phyloP scores from a whole-genome alignment of 2,888 invertebrate species.

The Oscheius sp. region DNA sequence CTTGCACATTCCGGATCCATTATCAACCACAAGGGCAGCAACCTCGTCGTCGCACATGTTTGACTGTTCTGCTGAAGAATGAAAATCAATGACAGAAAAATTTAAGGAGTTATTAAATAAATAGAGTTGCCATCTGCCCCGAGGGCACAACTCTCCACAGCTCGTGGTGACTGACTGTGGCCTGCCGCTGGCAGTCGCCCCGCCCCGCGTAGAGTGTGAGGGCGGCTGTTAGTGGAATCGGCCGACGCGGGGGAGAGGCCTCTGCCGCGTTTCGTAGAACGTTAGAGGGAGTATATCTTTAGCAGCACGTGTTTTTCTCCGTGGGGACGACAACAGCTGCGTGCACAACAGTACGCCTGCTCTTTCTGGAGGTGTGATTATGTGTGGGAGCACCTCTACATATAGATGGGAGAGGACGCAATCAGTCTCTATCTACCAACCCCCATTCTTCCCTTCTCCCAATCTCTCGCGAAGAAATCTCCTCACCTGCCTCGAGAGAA shows the following conservation, averaged over 20 bases:
- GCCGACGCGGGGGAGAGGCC: slow-evolving; percentile 15
- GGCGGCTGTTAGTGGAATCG: slow-evolving; percentile 31
- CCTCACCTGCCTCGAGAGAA: slow-evolving; percentile 27
- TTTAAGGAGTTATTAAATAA: too few relatives aligned
- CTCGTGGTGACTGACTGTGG: slow-evolving; percentile 17
- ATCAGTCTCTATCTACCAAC: background rate
- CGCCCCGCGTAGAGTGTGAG: slow-evolving; percentile 19
- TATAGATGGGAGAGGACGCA: too few relatives aligned
- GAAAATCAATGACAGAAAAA: background rate
- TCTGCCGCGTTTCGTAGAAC: slow-evolving; percentile 26
- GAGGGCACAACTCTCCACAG: slow-evolving; percentile 6
- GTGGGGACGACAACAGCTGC: slow-evolving; percentile 11
- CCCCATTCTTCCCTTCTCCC: background rate
- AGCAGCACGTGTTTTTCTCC: slow-evolving; percentile 27
- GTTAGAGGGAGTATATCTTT: slow-evolving; percentile 31
- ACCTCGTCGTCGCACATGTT: slow-evolving; percentile 83
- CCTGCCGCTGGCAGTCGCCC: slow-evolving; percentile 6
- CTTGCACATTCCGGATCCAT: slow-evolving; percentile 76
- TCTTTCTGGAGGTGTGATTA: background rate
- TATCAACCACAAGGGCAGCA: slow-evolving; percentile 74
- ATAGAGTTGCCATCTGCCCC: slow-evolving; percentile 13
- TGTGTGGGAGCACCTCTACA: too few relatives aligned
- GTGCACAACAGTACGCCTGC: background rate
- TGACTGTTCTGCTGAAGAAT: background rate
- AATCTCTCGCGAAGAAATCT: slow-evolving; percentile 17